Evolutionary conservation across 2,888 invertebrate genomes (phyloP).

Genomic region (Drymonia ruficornis): DNA sequence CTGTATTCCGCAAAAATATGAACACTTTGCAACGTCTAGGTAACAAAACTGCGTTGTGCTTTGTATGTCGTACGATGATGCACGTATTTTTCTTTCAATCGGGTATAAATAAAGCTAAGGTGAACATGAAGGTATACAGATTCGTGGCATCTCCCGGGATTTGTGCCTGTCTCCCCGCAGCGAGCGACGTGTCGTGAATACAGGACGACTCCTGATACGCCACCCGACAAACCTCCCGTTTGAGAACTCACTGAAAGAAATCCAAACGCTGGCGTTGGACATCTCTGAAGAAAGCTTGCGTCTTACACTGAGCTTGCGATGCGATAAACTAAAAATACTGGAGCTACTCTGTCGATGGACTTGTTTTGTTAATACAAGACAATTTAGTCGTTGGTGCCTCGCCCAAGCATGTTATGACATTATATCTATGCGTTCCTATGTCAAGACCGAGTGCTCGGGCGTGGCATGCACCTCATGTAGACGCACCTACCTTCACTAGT

Average conservation of each 20-base stretch:
- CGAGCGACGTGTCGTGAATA: slow-evolving; percentile 74
- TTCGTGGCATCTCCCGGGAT: slow-evolving; percentile 70
- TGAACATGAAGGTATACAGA: slow-evolving; percentile 71
- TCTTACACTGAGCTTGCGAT: neutral
- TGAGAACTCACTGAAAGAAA: slow-evolving; percentile 39
- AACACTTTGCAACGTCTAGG: neutral
- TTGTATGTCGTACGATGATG: slow-evolving; percentile 53
- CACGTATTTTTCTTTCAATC: slow-evolving; percentile 69
- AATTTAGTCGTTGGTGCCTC: too few species aligned
- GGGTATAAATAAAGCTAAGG: slow-evolving; percentile 72
- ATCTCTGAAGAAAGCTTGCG: slow-evolving; percentile 9
- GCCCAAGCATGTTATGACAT: too few species aligned
- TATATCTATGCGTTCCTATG: too few species aligned
- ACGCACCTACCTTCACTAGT: too few species aligned
- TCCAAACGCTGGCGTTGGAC: slow-evolving; percentile 26
- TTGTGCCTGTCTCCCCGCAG: slow-evolving; percentile 76
- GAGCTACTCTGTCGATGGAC: neutral
- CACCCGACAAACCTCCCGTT: slow-evolving; percentile 32
- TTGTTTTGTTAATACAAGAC: too few species aligned
- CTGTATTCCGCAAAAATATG: neutral
- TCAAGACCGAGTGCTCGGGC: too few species aligned
- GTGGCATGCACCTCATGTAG: too few species aligned
- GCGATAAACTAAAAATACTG: neutral
- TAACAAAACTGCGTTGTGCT: slow-evolving; percentile 26
- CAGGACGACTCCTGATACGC: slow-evolving; percentile 48